Percentiles rank a stretch among this genome's conserved stretches.
phyloP scores from a whole-genome alignment of 2,113 vertebrate species.

The Haemorhous mexicanus region DNA sequence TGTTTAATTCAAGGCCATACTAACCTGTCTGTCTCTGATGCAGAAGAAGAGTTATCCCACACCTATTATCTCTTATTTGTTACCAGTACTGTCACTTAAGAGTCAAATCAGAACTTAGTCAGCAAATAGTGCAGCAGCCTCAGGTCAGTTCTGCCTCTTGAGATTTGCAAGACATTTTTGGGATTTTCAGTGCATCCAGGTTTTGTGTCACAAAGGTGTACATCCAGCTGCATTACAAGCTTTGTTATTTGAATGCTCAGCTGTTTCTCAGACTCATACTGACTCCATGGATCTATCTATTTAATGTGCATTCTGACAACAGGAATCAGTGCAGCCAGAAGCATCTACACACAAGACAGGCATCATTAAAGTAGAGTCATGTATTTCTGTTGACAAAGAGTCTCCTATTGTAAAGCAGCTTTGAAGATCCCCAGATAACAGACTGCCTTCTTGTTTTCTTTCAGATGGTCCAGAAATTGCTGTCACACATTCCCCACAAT shows the following conservation, averaged over 20 bases:
- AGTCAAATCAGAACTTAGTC: not conserved
- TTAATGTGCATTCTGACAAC: not conserved
- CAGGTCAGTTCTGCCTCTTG: constrained; percentile 1
- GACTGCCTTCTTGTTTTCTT: not conserved
- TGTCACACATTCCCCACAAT: not conserved
- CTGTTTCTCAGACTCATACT: constrained; percentile 12
- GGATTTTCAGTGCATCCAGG: not conserved
- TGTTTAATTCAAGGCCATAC: not conserved
- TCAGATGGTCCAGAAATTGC: not conserved
- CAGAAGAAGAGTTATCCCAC: not conserved
- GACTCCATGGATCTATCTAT: not conserved
- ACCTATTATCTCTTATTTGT: not conserved
- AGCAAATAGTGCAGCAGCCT: not conserved
- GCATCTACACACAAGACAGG: not conserved
- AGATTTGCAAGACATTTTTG: not conserved
- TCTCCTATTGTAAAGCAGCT: not conserved
- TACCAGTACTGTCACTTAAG: not conserved
- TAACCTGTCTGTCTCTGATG: not conserved
- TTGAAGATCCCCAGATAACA: not conserved
- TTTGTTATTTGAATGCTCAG: not conserved
- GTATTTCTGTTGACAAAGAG: not conserved
- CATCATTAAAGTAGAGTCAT: not conserved
- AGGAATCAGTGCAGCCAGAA: not conserved
- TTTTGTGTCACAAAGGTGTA: not conserved
- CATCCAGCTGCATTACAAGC: not conserved